Base-by-base conservation (phyloP, 2,797 vertebrate genomes). In the Lates japonicus region DNA sequence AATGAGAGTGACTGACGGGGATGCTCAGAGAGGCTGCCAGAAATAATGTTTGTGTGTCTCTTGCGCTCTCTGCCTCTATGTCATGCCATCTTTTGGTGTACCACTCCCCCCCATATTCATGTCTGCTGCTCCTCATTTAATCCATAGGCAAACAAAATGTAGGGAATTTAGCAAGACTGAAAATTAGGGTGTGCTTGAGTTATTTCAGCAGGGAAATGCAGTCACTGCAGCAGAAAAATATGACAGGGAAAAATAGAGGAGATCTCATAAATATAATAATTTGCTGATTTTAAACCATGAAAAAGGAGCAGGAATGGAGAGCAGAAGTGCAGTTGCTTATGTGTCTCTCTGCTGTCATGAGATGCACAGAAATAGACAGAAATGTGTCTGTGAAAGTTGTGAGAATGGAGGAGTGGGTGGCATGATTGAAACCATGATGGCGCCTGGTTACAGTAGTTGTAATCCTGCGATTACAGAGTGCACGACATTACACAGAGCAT, bases 1-100 rank as follows among this genome's bases (percentile, higher is more conserved):
- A 95, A 95, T 94, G 92, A 94, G 90, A 88, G 91, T 90, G 92
- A 95, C 88, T 90, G 92, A 92, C 78, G 76, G 87, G 85, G 87
- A 81, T 63, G 87, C 90, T 90, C 6, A 74, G 64, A 85, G 79
- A 85, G 68, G 73, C 87, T 86, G 88, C 90, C 90, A 92, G 85
- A 86, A 88, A 84, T 82, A 80, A 85, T 73, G 85, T 78, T 74
- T 79, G 74, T 79, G 35, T 83, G 73, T 59, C 81, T 58, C 51
- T 55, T 57, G 66, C 66, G 81, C 60, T 72, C 67, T 80, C 70
- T 81, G 69, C 66, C 74, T 76, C 49, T 58, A 6, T 85, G 75
- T 87, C 74, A 69, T 22, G 49, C 64, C 65, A 55, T 67, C 49
- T 74, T 79, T 87, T 60, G 61, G 44, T 85, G 55, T 37, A 42